Evolutionary conservation across 2,113 vertebrate species (phyloP), one percentile per base, ranked within the genome.

Genomic region (Pedetes capensis): DNA sequence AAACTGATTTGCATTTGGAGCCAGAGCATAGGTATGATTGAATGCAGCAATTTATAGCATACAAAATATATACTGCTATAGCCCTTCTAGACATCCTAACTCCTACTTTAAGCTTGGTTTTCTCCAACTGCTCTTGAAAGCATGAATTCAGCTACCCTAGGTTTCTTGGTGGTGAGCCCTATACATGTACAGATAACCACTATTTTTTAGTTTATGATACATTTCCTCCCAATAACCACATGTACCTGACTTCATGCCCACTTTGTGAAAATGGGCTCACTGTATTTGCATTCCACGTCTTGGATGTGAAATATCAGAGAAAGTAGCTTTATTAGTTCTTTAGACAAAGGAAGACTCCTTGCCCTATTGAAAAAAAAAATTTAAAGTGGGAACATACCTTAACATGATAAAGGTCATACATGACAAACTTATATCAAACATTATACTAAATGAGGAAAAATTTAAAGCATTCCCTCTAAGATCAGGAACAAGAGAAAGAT

Each of bases 151-250:
- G 68, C 55, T 72, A 10, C 17, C 80, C 39, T 5, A 1, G 75
- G 8, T 93, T 82, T 75, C 74, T 34, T 79, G 91, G 88, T 76
- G 18, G 27, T 37, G 25, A 92, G 68, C 72, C 87, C 74, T 57
- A 66, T 92, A 87, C 1, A 1, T 83, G 51, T 86, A 44, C 88
- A 96, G 49, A 42, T 87, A 88, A 94, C 89, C 66, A 83, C 75
- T 87, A 92, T 64, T 59, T 53, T 96, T 63, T 79, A 76, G n/a
- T 87, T 96, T 88, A 92, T 93, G 82, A 86, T 44, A 83, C 34
- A 17, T 95, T 79, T 51, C 61, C 75, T 89, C 49, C 34, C 80
- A 86, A 91, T 44, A 93, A 91, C 79, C 47, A 82, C 79, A 78
- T 2, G 13, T 55, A 74, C 63, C 95, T 95, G 80, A 96, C 87